These are phyloP conservation scores for Chaitophorus viminalis DNA, from an alignment of 2,888 invertebrate species.

Conservation along the genomic window DNA sequence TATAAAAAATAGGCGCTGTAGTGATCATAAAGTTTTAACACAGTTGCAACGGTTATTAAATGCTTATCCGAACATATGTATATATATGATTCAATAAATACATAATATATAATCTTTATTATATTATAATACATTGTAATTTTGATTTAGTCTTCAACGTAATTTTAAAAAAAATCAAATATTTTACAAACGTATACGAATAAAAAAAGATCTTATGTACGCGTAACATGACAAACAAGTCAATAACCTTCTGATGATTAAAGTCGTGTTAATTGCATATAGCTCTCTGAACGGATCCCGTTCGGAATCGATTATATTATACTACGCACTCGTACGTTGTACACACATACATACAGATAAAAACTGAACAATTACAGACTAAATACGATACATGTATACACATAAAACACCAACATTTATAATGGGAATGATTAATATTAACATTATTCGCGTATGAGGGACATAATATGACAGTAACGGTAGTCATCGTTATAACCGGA, in stretches of 20 bases:
- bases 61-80: not conserved
- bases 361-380: not conserved
- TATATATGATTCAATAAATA: too few species aligned
- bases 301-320: constrained; percentile 16
- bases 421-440: not conserved
- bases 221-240: constrained; percentile 2
- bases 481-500: not conserved
- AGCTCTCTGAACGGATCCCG: constrained; percentile 17
- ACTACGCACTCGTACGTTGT: not conserved
- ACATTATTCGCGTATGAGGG: not conserved
- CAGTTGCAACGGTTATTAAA: not conserved
- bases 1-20: not conserved
- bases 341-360: not conserved
- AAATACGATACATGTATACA: not conserved
- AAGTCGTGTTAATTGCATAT: constrained; percentile 36
- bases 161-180: too few species aligned
- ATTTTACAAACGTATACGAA: not conserved
- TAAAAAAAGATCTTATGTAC: constrained; percentile 8
- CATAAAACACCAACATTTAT: not conserved
- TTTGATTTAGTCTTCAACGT: too few species aligned
- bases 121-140: too few species aligned
- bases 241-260: constrained; percentile 40
- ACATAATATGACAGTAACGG: not conserved
- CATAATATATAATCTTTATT: not conserved
- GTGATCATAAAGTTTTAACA: not conserved